Conservation (phyloP, 2,113 vertebrate genomes). For the Campylomormyrus numenius region DNA sequence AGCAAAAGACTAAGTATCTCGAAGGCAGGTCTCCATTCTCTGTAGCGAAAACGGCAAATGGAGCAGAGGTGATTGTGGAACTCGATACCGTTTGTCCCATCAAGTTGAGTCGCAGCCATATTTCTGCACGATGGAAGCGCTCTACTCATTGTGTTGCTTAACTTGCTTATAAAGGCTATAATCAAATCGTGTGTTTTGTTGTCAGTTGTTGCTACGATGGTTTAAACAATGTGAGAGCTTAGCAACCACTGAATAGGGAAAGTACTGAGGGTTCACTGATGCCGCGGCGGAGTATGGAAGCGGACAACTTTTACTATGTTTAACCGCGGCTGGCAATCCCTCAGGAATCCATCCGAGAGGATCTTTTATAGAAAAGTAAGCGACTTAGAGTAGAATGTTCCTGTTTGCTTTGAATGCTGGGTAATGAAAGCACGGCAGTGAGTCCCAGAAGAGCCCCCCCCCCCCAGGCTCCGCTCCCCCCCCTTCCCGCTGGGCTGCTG, state of each 20-base stretch:
- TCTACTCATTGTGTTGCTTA: neutral
- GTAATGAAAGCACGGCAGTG: neutral
- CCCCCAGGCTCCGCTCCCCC: neutral
- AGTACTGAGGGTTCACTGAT: slow-evolving; percentile 4
- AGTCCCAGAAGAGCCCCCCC: neutral
- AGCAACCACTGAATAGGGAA: slow-evolving; percentile 38
- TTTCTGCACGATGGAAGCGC: neutral
- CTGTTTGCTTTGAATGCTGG: slow-evolving; percentile 11
- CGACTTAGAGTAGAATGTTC: slow-evolving; percentile 15
- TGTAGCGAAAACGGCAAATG: neutral
- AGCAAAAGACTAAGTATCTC: neutral
- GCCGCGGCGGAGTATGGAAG: neutral
- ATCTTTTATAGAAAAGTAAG: slow-evolving; percentile 10
- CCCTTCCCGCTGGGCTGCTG: slow-evolving; percentile 1
- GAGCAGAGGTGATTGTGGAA: neutral
- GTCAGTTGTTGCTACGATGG: slow-evolving; percentile 5
- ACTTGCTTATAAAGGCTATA: slow-evolving; percentile 10
- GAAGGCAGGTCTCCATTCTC: neutral
- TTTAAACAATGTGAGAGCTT: slow-evolving; percentile 25
- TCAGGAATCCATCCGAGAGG: slow-evolving; percentile 1
- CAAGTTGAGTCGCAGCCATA: neutral
- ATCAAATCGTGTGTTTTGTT: slow-evolving; percentile 20
- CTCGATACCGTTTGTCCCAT: neutral
- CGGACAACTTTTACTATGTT: slow-evolving; percentile 9
- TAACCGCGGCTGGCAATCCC: neutral